Conservation (phyloP, 2,797 vertebrate genomes). For the Discoglossus pictus region DNA sequence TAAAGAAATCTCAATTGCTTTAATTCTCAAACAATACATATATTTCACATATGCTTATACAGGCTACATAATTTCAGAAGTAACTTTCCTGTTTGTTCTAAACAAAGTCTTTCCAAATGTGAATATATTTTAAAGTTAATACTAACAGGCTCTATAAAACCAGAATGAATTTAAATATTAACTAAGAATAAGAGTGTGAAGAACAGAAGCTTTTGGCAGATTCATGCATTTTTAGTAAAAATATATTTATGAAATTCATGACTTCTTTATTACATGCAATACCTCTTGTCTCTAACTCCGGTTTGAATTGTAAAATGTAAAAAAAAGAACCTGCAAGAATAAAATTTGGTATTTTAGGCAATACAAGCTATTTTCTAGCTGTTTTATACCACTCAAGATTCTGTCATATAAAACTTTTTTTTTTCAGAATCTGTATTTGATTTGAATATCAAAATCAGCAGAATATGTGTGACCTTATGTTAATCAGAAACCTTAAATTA, state of each 20-base stretch:
- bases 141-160: constrained; percentile 56
- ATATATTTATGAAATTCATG: constrained; percentile 52
- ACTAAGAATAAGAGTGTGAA: constrained; percentile 33
- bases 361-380: constrained; percentile 26
- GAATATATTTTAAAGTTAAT: constrained; percentile 51
- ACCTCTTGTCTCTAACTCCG: constrained; percentile 45
- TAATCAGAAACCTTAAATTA: too few relatives aligned
- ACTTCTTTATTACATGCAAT: constrained; percentile 48
- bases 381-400: too few relatives aligned
- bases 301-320: constrained; percentile 48
- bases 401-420: too few relatives aligned
- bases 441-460: too few relatives aligned
- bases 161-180: constrained; percentile 60
- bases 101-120: constrained; percentile 52
- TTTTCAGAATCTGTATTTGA: too few relatives aligned
- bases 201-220: constrained; percentile 48
- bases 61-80: constrained; percentile 4
- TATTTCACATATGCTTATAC: too few relatives aligned
- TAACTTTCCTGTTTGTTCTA: constrained; percentile 44
- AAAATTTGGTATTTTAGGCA: constrained; percentile 20
- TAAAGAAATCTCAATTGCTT: too few relatives aligned
- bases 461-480: too few relatives aligned
- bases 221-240: constrained; percentile 54
- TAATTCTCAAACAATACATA: too few relatives aligned
- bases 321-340: constrained; percentile 20